These are phyloP conservation scores for Paramormyrops kingsleyae DNA, from an alignment of 2,113 vertebrate genomes.

Conservation along the genomic window DNA sequence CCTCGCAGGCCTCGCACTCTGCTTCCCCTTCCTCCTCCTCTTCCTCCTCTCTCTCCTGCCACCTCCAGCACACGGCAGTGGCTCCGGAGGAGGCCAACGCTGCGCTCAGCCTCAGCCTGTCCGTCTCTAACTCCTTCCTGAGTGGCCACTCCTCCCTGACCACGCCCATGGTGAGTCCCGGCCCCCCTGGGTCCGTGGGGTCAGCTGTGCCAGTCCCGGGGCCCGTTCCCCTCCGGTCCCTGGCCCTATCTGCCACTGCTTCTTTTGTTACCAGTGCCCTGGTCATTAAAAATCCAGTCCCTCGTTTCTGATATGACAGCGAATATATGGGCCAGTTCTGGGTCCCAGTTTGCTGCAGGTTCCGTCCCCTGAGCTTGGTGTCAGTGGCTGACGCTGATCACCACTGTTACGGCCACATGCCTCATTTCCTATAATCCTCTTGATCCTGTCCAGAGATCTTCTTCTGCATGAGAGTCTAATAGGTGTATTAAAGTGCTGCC, in stretches of 20 bases:
- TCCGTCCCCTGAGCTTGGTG: background rate
- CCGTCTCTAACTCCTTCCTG: constrained; percentile 98
- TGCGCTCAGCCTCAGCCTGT: constrained; percentile 89
- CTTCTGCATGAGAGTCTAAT: background rate
- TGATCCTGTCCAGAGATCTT: background rate
- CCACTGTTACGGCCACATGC: background rate
- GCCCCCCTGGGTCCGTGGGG: background rate
- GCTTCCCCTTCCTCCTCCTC: constrained; percentile 87
- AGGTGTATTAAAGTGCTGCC: background rate
- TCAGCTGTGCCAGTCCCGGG: constrained; percentile 6
- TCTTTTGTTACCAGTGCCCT: constrained; percentile 3
- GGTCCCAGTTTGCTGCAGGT: background rate
- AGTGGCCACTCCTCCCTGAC: constrained; percentile 87
- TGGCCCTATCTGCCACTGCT: constrained; percentile 27
- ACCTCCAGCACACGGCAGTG: constrained; percentile 84
- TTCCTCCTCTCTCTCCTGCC: constrained; percentile 74
- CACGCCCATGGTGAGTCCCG: constrained; percentile 89
- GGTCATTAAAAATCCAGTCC: background rate
- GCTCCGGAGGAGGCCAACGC: constrained; percentile 80
- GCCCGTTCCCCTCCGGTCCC: constrained; percentile 40
- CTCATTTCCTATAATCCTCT: background rate
- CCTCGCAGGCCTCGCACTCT: constrained; percentile 85
- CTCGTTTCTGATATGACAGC: background rate
- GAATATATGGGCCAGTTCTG: background rate
- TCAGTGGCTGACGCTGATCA: background rate